Base-by-base conservation (phyloP, 2,888 invertebrate species). In the Sarcophaga variegata region DNA sequence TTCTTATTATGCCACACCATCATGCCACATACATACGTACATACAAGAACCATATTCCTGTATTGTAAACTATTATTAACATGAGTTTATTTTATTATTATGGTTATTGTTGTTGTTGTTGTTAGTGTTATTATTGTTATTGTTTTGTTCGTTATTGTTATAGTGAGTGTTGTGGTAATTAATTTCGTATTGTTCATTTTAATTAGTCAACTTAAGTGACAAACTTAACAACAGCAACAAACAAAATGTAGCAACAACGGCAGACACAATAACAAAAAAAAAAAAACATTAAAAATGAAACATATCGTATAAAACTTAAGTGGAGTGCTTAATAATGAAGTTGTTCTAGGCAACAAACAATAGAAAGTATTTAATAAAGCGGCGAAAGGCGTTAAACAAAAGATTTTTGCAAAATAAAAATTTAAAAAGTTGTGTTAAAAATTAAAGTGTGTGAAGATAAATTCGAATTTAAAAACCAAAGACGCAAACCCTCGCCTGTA, bases 171-270 rank as follows among this genome's bases (percentile, higher is more conserved):
- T 87, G 84, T 87, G 83, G 89, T 89, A 89, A 88, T 89, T 88
- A 88, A 88, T 88, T 89, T 89, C 80, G 85, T 86, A 89, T 89
- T 89, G 89, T 89, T 88, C 89, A 83, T 89, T 89, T 89, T 89
- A 88, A 89, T 89, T 89, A 89, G 87, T 87, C 88, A 85, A 84
- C 84, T 87, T 83, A 84, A 87, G 83, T 86, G 85, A 77, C 83
- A 86, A 86, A 85, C 85, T 78, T 76, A 82, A 86, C 80, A 80
- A 82, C 79, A 77, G 67, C 72, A 81, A 85, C 64, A 86, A 86
- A 75, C 78, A 80, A 59, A 54, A 17, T 62, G 25, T 14, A 47
- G 45, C 47, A 60, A 63, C n/a, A 66, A 74, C 60, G 67, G 37
- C 67, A 60, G 49, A 54, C 54, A 54, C 62, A 72, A 60, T 14